Evolutionary conservation across 2,113 vertebrate species (phyloP), one percentile per base, ranked within the genome.

Genomic region (Sorex araneus): DNA sequence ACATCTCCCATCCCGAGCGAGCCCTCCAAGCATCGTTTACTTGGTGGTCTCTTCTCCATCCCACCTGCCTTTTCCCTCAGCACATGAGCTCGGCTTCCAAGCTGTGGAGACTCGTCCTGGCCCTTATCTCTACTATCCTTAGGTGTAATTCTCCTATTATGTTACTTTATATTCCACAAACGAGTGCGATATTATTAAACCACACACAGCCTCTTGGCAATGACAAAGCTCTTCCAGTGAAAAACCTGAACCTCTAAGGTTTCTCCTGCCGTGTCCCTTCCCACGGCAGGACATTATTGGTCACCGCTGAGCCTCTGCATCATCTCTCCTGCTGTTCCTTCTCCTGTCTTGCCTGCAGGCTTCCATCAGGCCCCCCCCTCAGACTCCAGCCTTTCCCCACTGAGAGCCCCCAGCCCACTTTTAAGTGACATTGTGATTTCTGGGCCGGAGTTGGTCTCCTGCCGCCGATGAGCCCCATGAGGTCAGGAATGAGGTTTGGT

Each of bases 201-300:
- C 18, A 19, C 54, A 54, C 57, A 16, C 19, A 63, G 16, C 47
- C 30, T 90, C 94, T 90, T 85, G 6, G 67, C 82, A 82, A 64
- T 13, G 63, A 78, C 84, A 28, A 8, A 2, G 25, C 63, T 36
- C 23, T 15, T 34, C 60, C 18, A 11, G 47, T 77, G 84, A 90
- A 34, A 75, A 74, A 69, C 21, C 30, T 7, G 3, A 60, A 6
- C 4, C 13, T 25, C 10, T 1, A 30, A 73, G 3, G 8, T 28
- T 45, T 28, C 32, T 40, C 15, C 21, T 25, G 13, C 19, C 7
- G 3, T 25, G 45, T n/a, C n/a, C n/a, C n/a, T n/a, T n/a, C n/a
- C n/a, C 25, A 8, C 32, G 28, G 15, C 2, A 4, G 28, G 21
- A 8, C 10, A 32, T 13, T 76, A 3, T 11, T 47, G 54, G 36